phyloP scores from a whole-genome alignment of 2,113 vertebrate genomes.

The Pithys albifrons region DNA sequence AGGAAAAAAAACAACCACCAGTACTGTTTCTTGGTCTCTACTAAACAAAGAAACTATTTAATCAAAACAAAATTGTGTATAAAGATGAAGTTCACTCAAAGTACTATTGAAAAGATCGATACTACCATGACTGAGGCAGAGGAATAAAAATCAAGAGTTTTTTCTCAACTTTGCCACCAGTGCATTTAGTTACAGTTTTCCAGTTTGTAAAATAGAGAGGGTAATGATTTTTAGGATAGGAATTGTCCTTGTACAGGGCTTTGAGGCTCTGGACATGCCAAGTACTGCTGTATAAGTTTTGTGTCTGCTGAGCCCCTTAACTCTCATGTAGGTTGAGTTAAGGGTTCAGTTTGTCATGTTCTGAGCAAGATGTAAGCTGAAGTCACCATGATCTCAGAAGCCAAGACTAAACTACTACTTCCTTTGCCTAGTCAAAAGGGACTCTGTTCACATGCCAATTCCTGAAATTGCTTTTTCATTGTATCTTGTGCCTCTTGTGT shows the following conservation, averaged over 20 bases:
- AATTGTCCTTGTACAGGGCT: neutral
- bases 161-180: neutral
- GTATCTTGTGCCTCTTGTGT: neutral
- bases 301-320: neutral
- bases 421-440: neutral
- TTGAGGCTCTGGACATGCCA: neutral
- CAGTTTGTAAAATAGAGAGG: neutral
- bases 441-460: neutral
- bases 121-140: neutral
- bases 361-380: neutral
- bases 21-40: neutral
- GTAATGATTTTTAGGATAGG: neutral
- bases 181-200: neutral
- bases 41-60: neutral
- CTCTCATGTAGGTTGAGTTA: neutral
- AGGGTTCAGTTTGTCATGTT: neutral
- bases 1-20: neutral
- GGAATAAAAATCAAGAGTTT: neutral
- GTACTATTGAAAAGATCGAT: neutral
- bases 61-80: neutral
- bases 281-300: neutral
- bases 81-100: neutral
- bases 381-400: neutral
- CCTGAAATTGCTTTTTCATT: neutral
- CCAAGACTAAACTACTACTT: neutral